Conservation (phyloP, 2,797 vertebrate species). For the Zalophus californianus region DNA sequence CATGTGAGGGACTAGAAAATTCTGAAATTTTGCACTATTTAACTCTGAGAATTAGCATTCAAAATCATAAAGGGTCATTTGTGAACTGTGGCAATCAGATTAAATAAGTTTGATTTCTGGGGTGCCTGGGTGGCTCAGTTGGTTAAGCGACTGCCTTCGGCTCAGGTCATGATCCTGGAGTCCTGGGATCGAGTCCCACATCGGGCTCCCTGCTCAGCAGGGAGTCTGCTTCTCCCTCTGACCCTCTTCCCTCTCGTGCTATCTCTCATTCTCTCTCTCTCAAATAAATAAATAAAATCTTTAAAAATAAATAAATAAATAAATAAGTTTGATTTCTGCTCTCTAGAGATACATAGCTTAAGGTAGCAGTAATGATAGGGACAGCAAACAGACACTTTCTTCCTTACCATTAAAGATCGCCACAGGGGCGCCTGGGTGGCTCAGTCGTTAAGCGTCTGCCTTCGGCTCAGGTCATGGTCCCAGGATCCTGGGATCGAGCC, state of each 20-base stretch:
- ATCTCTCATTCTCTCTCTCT: too few relatives aligned
- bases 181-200: too few relatives aligned
- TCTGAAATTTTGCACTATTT: conserved; percentile 46
- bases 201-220: too few relatives aligned
- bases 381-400: not conserved
- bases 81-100: not conserved
- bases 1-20: conserved; percentile 20
- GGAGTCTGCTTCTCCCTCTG: too few relatives aligned
- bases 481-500: too few relatives aligned
- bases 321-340: conserved; percentile 33
- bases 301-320: not conserved
- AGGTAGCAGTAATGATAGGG: not conserved
- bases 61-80: conserved; percentile 47
- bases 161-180: too few relatives aligned
- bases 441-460: too few relatives aligned
- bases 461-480: too few relatives aligned
- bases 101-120: conserved; percentile 29
- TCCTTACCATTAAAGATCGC: not conserved
- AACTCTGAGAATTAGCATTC: conserved; percentile 42
- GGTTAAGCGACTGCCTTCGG: too few relatives aligned
- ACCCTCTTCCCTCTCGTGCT: too few relatives aligned
- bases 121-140: too few relatives aligned
- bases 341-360: conserved; percentile 40
- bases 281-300: too few relatives aligned
- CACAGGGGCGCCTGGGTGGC: not conserved